A percentile compares a stretch with the other conserved stretches of the same genome.
Conservation (phyloP, 2,888 invertebrate species). For the Drosophila acutilabella region DNA sequence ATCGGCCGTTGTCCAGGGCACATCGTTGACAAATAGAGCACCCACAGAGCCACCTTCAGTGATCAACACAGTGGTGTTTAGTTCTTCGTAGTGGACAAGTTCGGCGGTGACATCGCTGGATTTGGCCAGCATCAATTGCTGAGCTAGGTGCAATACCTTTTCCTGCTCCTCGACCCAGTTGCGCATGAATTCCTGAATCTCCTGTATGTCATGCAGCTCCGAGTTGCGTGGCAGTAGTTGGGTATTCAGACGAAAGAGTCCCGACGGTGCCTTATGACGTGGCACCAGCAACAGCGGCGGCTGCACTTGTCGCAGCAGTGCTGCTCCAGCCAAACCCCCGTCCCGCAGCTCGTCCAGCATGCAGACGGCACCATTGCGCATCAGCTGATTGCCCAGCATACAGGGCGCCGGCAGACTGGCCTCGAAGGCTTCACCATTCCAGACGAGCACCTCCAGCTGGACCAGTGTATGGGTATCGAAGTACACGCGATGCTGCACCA, state of each 20-base stretch:
- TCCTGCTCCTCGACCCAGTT: slow-evolving; percentile 79
- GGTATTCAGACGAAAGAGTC: slow-evolving; percentile 79
- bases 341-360: slow-evolving; percentile 82
- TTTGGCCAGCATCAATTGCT: slow-evolving; percentile 25
- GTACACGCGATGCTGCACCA: slow-evolving; percentile 84
- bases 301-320: slow-evolving; percentile 68
- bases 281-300: slow-evolving; percentile 82
- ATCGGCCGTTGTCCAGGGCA: slow-evolving; percentile 77
- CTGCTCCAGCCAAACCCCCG: slow-evolving; percentile 79
- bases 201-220: slow-evolving; percentile 79
- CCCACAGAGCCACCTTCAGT: slow-evolving; percentile 66
- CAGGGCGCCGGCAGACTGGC: slow-evolving; percentile 81
- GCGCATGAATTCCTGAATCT: slow-evolving; percentile 74
- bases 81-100: slow-evolving; percentile 9
- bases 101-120: slow-evolving; percentile 5
- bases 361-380: slow-evolving; percentile 78
- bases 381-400: slow-evolving; percentile 60
- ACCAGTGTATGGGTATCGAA: slow-evolving; percentile 82
- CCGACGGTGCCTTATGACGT: slow-evolving; percentile 78
- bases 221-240: slow-evolving; percentile 79
- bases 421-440: slow-evolving; percentile 85
- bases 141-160: slow-evolving; percentile 48
- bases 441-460: slow-evolving; percentile 84
- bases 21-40: slow-evolving; percentile 74
- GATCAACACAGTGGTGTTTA: slow-evolving; percentile 67